Evolutionary conservation across 2,797 vertebrate species (phyloP), one percentile per base, ranked within the genome.

Genomic region (Malacoraja senta): DNA sequence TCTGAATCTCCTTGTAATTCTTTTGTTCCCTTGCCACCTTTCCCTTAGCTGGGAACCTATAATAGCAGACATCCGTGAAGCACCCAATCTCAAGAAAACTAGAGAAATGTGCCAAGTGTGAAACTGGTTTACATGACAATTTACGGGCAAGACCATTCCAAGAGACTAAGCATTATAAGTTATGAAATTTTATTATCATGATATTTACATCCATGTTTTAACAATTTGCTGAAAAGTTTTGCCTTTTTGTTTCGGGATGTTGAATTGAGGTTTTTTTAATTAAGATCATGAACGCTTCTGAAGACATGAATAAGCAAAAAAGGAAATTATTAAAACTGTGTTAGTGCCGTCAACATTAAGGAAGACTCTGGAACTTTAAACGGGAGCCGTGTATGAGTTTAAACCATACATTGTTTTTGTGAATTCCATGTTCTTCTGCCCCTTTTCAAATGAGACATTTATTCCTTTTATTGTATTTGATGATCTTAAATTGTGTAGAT

Each of bases 351-450:
- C 19, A 9, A 17, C n/a, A 32, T 88, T 88, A 65, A 86, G 68
- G 17, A 88, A 58, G n/a, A 63, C 21, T 32, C 84, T 88, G 84
- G 29, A 88, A 32, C 71, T 76, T 92, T 92, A 92, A 92, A 92
- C 32, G 24, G 90, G 53, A 72, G 44, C 38, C 21, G 26, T 74
- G 72, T 24, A 26, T 44, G 44, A 74, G 24, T 76, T 74, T 12
- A n/a, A 53, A 71, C 24, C 4, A 29, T 74, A 35, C 90, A 92
- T 74, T 76, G 21, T 32, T 92, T 92, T 21, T 84, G n/a, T 84
- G 29, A 61, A 61, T 35, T 68, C n/a, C 32, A 53, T 90, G 61
- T 71, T 68, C 19, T 91, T 91, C 44, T 0, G 38, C 81, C 53
- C 53, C 21, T 86, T 91, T 90, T 24, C 21, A 90, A 71, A 53